phyloP scores from a whole-genome alignment of 1,140 invertebrate genomes.

The Zaprionus tsacasi region DNA sequence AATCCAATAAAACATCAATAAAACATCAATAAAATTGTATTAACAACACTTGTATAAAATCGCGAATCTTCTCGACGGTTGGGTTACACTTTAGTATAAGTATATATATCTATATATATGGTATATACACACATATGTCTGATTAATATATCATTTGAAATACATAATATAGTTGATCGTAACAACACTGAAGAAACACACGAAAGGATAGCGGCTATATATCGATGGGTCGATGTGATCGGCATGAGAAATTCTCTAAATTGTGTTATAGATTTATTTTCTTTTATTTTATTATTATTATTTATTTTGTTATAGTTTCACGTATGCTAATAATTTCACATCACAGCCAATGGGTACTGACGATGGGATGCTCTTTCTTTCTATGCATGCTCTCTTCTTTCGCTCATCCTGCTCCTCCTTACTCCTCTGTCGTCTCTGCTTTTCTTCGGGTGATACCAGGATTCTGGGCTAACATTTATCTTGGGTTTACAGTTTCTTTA shows the following conservation, averaged over 20 bases:
- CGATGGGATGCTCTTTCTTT: conserved; percentile 68
- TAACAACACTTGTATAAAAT: conserved; percentile 82
- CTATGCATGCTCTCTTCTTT: neutral
- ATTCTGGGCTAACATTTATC: conserved; percentile 27
- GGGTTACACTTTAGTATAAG: conserved; percentile 61
- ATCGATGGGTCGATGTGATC: conserved; percentile 23
- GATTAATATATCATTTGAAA: conserved; percentile 8
- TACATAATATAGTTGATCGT: conserved; percentile 15
- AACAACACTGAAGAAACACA: conserved; percentile 62
- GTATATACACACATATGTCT: conserved; percentile 34
- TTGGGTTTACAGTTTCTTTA: neutral
- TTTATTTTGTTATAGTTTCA: conserved; percentile 47
- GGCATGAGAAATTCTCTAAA: conserved; percentile 29
- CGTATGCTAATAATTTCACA: conserved; percentile 76
- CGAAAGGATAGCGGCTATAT: conserved; percentile 9
- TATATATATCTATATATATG: conserved; percentile 21
- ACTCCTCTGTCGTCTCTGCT: conserved; percentile 11
- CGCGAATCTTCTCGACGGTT: conserved; percentile 74
- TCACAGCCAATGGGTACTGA: conserved; percentile 84
- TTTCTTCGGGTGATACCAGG: neutral
- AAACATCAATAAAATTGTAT: conserved; percentile 62
- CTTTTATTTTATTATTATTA: no score
- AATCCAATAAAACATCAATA: conserved; percentile 73
- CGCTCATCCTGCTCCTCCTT: conserved; percentile 17
- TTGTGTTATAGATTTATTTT: conserved; percentile 31